Conservation (phyloP, 2,113 vertebrate genomes). For the Eleginops maclovinus region DNA sequence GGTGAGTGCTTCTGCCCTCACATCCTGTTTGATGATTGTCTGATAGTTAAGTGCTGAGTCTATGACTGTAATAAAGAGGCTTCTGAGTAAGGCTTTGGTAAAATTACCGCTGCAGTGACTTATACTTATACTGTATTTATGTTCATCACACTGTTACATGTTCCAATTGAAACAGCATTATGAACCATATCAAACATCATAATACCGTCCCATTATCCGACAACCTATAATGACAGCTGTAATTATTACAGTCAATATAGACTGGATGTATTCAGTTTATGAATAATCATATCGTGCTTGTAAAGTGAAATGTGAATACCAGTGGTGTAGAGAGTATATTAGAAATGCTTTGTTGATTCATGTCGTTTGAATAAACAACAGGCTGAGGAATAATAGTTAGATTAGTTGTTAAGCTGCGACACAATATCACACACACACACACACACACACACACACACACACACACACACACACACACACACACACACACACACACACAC, state of each 20-base stretch:
- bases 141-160: neutral
- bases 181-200: neutral
- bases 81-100: conserved; percentile 8
- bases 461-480: no score
- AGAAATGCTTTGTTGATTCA: neutral
- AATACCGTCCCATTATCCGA: neutral
- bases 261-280: neutral
- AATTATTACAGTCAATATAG: neutral
- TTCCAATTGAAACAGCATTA: neutral
- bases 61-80: conserved; percentile 26
- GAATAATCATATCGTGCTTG: neutral
- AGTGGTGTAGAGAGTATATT: neutral
- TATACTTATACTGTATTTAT: neutral
- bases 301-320: neutral
- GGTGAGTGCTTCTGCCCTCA: conserved; percentile 42
- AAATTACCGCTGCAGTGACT: neutral
- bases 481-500: no score
- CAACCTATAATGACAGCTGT: neutral
- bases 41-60: conserved; percentile 16
- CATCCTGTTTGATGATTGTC: conserved; percentile 46
- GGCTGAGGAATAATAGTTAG: conserved; percentile 6
- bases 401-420: neutral
- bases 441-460: no score
- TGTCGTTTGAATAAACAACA: conserved; percentile 1
- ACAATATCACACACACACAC: conserved; percentile 1